A percentile compares a stretch with the other conserved stretches of the same genome.
phyloP scores from a whole-genome alignment of 1,140 invertebrate genomes.

The Rhopalosiphum padi region DNA sequence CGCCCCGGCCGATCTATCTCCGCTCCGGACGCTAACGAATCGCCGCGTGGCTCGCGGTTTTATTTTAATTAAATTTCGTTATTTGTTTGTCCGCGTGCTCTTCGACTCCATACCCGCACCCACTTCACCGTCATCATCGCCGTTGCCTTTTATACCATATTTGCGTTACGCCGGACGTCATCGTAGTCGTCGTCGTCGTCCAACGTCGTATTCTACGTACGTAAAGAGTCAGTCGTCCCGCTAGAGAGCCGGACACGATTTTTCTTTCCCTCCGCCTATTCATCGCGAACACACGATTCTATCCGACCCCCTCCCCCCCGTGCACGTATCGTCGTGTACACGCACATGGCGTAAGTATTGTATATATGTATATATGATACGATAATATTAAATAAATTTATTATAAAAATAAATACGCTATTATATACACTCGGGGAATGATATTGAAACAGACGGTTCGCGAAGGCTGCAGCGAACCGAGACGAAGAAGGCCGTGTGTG shows the following conservation, averaged over 20 bases:
- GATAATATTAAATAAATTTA: not conserved
- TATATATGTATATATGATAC: not conserved
- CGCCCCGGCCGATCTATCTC: not conserved
- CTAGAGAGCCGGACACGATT: not conserved
- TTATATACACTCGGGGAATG: not conserved
- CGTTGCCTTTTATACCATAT: not conserved
- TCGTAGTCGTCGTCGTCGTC: not conserved
- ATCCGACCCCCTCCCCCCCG: not conserved
- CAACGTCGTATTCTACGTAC: no score
- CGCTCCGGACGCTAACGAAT: constrained; percentile 15
- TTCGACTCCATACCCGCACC: no score
- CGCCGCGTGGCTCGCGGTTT: not conserved
- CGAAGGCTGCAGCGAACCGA: not conserved
- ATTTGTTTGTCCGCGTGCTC: not conserved
- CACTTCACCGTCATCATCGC: no score
- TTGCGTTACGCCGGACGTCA: not conserved
- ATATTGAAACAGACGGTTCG: not conserved
- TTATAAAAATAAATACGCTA: not conserved
- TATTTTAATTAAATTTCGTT: constrained; percentile 20
- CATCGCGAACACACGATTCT: not conserved
- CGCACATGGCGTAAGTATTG: not conserved
- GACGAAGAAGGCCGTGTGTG: not conserved
- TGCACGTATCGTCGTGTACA: not conserved
- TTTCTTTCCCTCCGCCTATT: not conserved
- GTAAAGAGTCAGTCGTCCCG: not conserved